Percentiles rank a stretch among this genome's conserved stretches.
Evolutionary conservation across 2,797 vertebrate species (phyloP).

Genomic region (Brotogeris chrysoptera): DNA sequence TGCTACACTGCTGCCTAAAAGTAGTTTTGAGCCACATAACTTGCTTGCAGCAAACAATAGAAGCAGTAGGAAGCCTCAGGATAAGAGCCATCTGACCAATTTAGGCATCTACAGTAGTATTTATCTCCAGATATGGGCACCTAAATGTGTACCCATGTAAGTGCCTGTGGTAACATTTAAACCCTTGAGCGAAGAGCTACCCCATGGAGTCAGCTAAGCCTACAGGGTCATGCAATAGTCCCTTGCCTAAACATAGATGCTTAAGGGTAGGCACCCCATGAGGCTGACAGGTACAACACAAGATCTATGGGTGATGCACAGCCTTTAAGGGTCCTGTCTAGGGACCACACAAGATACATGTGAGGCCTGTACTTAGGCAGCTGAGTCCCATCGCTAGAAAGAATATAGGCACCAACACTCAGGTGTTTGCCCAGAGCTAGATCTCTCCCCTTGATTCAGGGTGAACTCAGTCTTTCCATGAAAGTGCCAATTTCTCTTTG

Average conservation of each 20-base stretch:
- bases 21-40: background rate
- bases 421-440: background rate
- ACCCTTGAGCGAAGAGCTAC: background rate
- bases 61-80: background rate
- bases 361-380: background rate
- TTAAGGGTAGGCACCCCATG: accelerated
- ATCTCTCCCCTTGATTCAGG: background rate
- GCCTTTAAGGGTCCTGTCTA: background rate
- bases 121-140: background rate
- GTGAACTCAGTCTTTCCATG: background rate
- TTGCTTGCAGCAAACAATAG: background rate
- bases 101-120: background rate
- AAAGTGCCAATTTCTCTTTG: background rate
- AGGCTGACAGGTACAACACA: background rate
- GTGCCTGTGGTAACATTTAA: background rate
- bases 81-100: background rate
- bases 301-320: background rate
- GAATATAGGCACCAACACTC: background rate
- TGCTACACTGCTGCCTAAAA: background rate
- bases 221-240: background rate
- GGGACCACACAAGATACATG: background rate
- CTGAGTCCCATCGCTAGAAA: background rate
- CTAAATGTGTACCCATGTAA: background rate
- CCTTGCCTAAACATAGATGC: background rate
- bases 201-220: background rate